Evolutionary conservation across 1,140 invertebrate species (phyloP), one percentile per base, ranked within the genome.

Genomic region (Drosophila tani): DNA sequence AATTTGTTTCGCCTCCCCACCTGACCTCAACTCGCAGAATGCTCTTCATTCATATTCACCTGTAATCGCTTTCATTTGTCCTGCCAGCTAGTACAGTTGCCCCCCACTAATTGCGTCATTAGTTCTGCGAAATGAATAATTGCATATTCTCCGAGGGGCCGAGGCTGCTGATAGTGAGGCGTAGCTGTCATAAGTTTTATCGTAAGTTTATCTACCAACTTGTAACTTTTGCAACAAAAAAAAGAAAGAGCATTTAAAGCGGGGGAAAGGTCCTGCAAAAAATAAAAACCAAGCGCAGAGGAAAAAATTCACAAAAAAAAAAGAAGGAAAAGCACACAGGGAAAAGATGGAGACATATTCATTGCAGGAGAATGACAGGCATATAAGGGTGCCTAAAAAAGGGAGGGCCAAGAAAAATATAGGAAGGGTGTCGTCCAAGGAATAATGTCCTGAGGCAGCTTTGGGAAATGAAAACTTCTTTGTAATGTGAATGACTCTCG

Each of bases 381-480:
- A 66, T 66, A 68, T 50, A 83, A 59, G 75, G 56, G 45, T 76
- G 47, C 55, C 81, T 84, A 84, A 83, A 79, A 84, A 60, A 50
- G 32, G 67, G 19, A 15, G 19, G 27, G 6, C 27, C 27, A n/a
- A 12, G 49, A 24, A 69, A 50, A 68, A 40, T 19, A 14, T 35
- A 19, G 21, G 6, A 19, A 8, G 45, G 32, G 24, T 35, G 45
- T 49, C 66, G 19, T 67, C 35, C 49, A 73, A 78, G 75, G 66
- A 81, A 88, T 81, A 90, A 88, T 88, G 85, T 81, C 84, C 84
- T 81, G 81, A 69, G 84, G 84, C 77, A 62, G 51, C 78, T 49
- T 58, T 71, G 85, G 77, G 78, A 90, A 88, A 90, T 85, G 84
- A 88, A 87, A 88, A 88, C 81, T 84, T 88, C 85, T 88, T 88